Evolutionary conservation across 2,113 vertebrate species (phyloP).

Genomic region (Puntigrus tetrazona): DNA sequence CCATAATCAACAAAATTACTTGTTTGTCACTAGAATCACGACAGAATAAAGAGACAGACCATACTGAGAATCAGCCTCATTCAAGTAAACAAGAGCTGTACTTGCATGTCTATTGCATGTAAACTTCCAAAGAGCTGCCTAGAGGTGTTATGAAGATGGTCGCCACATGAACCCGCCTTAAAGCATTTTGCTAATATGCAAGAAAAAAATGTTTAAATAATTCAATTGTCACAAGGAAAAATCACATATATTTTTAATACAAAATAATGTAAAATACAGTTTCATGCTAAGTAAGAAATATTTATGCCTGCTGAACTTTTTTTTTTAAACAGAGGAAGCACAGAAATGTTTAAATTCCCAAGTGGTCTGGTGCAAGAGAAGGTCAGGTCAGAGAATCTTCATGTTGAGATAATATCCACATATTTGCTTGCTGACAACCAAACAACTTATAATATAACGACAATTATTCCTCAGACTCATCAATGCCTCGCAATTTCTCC

Average conservation of each 20-base stretch:
- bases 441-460: conserved; percentile 22
- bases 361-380: not conserved
- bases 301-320: not conserved
- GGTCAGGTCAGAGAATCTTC: not conserved
- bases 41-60: not conserved
- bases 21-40: not conserved
- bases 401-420: not conserved
- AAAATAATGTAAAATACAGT: not conserved
- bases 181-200: not conserved
- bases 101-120: not conserved
- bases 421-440: not conserved
- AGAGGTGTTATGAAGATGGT: not conserved
- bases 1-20: not conserved
- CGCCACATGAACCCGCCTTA: not conserved
- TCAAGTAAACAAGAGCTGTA: not conserved
- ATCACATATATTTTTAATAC: not conserved
- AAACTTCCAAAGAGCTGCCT: not conserved
- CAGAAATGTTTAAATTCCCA: not conserved
- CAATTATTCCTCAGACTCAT: not conserved
- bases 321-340: not conserved
- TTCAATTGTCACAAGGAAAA: not conserved
- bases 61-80: not conserved
- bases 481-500: not conserved
- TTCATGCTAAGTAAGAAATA: not conserved
- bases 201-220: not conserved